Conservation (phyloP, 2,888 invertebrate genomes). For the Meiosimyza decipiens region DNA sequence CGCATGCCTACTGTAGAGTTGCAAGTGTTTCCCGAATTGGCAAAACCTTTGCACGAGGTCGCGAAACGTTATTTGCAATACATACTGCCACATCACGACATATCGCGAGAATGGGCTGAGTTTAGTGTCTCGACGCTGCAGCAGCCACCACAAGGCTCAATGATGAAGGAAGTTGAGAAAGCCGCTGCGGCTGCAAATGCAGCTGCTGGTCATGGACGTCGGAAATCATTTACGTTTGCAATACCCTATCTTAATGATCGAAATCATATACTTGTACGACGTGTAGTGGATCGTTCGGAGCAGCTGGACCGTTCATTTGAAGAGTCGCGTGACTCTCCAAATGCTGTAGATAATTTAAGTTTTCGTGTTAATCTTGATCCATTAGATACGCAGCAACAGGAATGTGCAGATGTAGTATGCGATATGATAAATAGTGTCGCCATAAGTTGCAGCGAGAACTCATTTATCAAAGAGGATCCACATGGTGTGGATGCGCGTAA, state of each 20-base stretch:
- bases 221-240: slow-evolving; percentile 69
- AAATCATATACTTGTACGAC: slow-evolving; percentile 70
- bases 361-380: slow-evolving; percentile 52
- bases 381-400: slow-evolving; percentile 45
- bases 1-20: slow-evolving; percentile 64
- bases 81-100: slow-evolving; percentile 61
- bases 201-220: slow-evolving; percentile 42
- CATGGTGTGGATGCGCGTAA: slow-evolving; percentile 43
- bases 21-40: slow-evolving; percentile 61
- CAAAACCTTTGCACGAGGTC: slow-evolving; percentile 59
- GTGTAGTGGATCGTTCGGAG: slow-evolving; percentile 63
- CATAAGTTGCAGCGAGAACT: slow-evolving; percentile 71
- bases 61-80: slow-evolving; percentile 64
- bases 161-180: slow-evolving; percentile 44
- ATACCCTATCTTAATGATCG: slow-evolving; percentile 72
- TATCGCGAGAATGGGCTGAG: slow-evolving; percentile 66
- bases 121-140: slow-evolving; percentile 64
- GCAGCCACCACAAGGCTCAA: slow-evolving; percentile 42
- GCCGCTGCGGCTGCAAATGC: slow-evolving; percentile 49
- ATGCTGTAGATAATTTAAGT: slow-evolving; percentile 50
- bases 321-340: slow-evolving; percentile 36
- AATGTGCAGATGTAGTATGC: slow-evolving; percentile 67
- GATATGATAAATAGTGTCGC: slow-evolving; percentile 73
- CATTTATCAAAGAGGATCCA: slow-evolving; percentile 61
- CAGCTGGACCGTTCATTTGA: slow-evolving; percentile 55